Evolutionary conservation across 2,113 vertebrate genomes (phyloP).

Genomic region (Hippoglossus stenolepis): DNA sequence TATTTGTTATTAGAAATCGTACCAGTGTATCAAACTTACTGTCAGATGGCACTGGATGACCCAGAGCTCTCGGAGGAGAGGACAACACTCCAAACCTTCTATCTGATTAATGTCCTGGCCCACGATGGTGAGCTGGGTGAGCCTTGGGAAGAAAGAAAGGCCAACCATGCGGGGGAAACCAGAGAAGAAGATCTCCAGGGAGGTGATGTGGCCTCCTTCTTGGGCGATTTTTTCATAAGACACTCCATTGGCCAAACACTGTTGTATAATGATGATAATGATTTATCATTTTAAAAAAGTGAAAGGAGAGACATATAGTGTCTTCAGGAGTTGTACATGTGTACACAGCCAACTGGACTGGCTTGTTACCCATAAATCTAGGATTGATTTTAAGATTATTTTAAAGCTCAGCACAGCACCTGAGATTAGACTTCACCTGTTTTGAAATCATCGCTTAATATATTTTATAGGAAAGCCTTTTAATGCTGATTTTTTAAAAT

Average conservation of each 20-base stretch:
- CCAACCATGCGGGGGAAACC: constrained; percentile 85
- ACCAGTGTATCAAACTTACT: constrained; percentile 73
- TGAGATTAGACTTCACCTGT: too few species aligned
- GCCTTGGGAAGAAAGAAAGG: constrained; percentile 83
- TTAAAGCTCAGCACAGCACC: too few species aligned
- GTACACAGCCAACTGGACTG: too few species aligned
- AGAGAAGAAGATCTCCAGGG: constrained; percentile 89
- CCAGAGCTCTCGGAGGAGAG: constrained; percentile 86
- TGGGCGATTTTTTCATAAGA: constrained; percentile 82
- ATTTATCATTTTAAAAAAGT: background rate
- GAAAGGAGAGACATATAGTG: too few species aligned
- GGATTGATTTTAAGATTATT: too few species aligned
- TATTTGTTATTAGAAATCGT: background rate
- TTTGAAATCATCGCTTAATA: too few species aligned
- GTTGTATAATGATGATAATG: constrained; percentile 11
- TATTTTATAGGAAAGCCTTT: too few species aligned
- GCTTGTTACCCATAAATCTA: too few species aligned
- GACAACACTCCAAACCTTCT: constrained; percentile 81
- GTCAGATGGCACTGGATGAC: constrained; percentile 84
- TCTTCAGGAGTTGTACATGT: too few species aligned
- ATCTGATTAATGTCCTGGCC: constrained; percentile 83
- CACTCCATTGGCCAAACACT: constrained; percentile 86
- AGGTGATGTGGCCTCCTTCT: constrained; percentile 73
- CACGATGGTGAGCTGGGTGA: constrained; percentile 84
- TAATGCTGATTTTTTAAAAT: too few species aligned